These are phyloP conservation scores for Aratinga solstitialis DNA, from an alignment of 2,797 vertebrate genomes.

Conservation along the genomic window DNA sequence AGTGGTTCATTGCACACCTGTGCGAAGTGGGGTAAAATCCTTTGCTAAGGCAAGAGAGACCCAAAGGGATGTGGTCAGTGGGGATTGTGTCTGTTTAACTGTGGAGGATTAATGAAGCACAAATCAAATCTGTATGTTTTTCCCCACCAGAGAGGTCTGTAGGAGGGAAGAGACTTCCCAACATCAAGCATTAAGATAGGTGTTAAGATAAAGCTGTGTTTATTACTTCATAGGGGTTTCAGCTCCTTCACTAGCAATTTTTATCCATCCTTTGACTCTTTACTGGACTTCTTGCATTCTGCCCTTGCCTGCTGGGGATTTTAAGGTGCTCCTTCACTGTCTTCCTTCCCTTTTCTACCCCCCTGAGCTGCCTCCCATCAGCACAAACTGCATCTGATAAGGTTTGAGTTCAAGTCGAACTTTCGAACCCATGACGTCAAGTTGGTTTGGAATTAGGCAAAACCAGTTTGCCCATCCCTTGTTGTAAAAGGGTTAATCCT, in stretches of 20 bases:
- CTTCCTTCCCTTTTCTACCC: not conserved
- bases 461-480: slow-evolving; percentile 65
- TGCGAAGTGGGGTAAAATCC: not conserved
- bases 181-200: not conserved
- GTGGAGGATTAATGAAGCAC: not conserved
- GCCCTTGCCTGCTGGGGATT: not conserved
- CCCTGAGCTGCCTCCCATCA: not conserved
- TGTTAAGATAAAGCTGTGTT: not conserved
- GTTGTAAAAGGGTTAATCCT: slow-evolving; percentile 28
- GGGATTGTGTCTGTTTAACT: not conserved
- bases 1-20: fast-evolving
- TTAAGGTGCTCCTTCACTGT: not conserved
- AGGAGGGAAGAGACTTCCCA: not conserved
- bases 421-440: slow-evolving; percentile 58
- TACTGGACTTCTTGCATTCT: not conserved
- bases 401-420: slow-evolving; percentile 32
- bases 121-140: not conserved
- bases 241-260: not conserved
- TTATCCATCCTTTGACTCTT: not conserved
- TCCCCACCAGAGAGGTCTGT: not conserved
- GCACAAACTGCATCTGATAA: not conserved
- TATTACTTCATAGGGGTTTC: not conserved
- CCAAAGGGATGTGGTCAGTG: not conserved
- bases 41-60: not conserved
- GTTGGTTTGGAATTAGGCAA: slow-evolving; percentile 62